phyloP scores from a whole-genome alignment of 2,113 vertebrate genomes.

The Halcyon senegalensis region DNA sequence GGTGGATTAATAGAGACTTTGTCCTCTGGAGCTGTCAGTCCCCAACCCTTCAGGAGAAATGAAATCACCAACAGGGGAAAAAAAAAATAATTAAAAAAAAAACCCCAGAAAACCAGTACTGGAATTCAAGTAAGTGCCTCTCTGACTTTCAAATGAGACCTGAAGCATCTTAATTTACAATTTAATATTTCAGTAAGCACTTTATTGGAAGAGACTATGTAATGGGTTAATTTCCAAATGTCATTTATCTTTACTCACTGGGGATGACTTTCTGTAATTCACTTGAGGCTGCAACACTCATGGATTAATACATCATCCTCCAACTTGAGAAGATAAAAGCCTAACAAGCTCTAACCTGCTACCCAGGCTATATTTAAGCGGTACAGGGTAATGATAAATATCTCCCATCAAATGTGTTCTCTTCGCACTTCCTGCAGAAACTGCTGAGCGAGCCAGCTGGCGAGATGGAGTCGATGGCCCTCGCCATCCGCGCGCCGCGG shows the following conservation, averaged over 20 bases:
- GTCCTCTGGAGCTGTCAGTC: neutral
- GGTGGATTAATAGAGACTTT: slow-evolving; percentile 2
- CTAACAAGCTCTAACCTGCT: slow-evolving; percentile 69
- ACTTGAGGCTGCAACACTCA: slow-evolving; percentile 54
- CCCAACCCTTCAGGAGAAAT: slow-evolving; percentile 1
- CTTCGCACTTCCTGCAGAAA: slow-evolving; percentile 64
- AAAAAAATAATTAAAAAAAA: neutral
- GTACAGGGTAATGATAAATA: slow-evolving; percentile 66
- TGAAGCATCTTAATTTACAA: slow-evolving; percentile 49
- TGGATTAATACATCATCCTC: slow-evolving; percentile 68
- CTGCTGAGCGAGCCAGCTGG: slow-evolving; percentile 65
- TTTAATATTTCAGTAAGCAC: slow-evolving; percentile 45
- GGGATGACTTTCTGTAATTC: slow-evolving; percentile 62
- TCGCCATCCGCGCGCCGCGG: neutral
- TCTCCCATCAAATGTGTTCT: slow-evolving; percentile 61
- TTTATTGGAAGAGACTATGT: slow-evolving; percentile 38
- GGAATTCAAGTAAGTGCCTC: slow-evolving; percentile 19
- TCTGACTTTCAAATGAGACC: slow-evolving; percentile 46
- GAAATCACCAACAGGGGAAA: neutral
- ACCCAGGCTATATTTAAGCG: slow-evolving; percentile 60
- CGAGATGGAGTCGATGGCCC: neutral
- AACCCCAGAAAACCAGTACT: neutral
- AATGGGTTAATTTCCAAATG: slow-evolving; percentile 68
- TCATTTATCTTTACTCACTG: slow-evolving; percentile 65
- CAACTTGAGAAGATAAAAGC: slow-evolving; percentile 66